Conservation (phyloP, 2,113 vertebrate genomes). For the Paracyprichromis sp. region DNA sequence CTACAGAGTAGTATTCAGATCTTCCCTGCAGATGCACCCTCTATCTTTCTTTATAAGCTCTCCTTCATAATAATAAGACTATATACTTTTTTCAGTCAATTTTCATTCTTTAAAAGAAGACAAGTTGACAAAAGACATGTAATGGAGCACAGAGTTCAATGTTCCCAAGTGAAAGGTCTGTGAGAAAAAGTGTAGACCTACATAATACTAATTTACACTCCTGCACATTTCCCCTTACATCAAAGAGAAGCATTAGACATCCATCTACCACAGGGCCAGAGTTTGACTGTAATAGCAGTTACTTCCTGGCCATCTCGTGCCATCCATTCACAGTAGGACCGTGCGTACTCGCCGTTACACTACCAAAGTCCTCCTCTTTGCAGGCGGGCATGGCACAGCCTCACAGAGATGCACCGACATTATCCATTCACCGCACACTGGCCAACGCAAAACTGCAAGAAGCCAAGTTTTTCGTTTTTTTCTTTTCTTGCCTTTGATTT, state of each 20-base stretch:
- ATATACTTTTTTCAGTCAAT: background rate
- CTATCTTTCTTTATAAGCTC: accelerated
- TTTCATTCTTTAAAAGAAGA: background rate
- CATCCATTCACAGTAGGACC: slow-evolving; percentile 19
- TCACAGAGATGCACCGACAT: slow-evolving; percentile 47
- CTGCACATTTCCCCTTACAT: background rate
- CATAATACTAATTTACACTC: background rate
- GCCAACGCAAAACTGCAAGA: slow-evolving; percentile 14
- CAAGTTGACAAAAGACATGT: background rate
- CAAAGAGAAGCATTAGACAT: background rate
- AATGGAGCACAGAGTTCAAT: background rate
- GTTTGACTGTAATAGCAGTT: background rate
- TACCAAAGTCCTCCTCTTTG: background rate
- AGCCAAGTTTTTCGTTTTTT: background rate
- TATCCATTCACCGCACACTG: slow-evolving; percentile 24
- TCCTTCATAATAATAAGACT: background rate
- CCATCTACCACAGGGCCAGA: background rate
- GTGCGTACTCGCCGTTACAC: slow-evolving; percentile 1
- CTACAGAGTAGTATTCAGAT: background rate
- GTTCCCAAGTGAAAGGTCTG: background rate
- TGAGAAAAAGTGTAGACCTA: background rate
- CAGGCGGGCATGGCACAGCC: slow-evolving; percentile 51
- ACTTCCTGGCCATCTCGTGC: background rate
- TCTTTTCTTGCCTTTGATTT: slow-evolving; percentile 14
- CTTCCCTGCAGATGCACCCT: background rate